Base-by-base conservation (phyloP, 2,888 invertebrate genomes). In the Drosophila dives region DNA sequence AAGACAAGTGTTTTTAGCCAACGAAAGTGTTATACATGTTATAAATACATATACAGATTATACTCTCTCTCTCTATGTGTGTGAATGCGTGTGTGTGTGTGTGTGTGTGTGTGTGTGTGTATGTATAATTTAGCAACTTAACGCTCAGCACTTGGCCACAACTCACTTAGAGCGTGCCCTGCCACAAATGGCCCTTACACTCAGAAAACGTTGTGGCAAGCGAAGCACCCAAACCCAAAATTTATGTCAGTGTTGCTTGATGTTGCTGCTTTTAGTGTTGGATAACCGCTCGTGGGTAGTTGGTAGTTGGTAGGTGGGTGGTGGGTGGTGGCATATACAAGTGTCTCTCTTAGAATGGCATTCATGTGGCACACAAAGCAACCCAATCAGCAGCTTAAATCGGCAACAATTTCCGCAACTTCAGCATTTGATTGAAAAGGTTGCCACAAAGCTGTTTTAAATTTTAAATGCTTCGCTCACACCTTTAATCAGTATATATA, bases 81-180 rank as follows among this genome's bases (percentile, higher is more conserved):
- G 42, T 38, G 33, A n/a, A n/a, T 64, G 48, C 53, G 29, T 76
- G 55, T 60, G 51, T 55, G 63, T 54, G 62, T 63, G 59, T 60
- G n/a, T 12, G 42, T 38, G 33, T 64, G 48, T 56, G 29, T 76
- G 55, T 60, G 51, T 55, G 63, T 54, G 62, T 63, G 59, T 60
- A 34, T 71, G 60, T 71, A 64, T 83, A 83, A 82, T 85, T 87
- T 83, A 77, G 58, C 67, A 73, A 73, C 67, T 72, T 69, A 75
- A 82, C 72, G 65, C 71, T 83, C 58, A 72, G 64, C 69, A 67
- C 83, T 82, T 80, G 86, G 85, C 83, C 86, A 85, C 83, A 87
- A 87, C 85, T 84, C 86, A 87, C 83, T 83, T 85, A 65, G 69
- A 77, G 80, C 67, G 53, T 55, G 82, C 64, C 51, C 73, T 83